phyloP scores from a whole-genome alignment of 2,888 invertebrate genomes.

The Atrina japonica region DNA sequence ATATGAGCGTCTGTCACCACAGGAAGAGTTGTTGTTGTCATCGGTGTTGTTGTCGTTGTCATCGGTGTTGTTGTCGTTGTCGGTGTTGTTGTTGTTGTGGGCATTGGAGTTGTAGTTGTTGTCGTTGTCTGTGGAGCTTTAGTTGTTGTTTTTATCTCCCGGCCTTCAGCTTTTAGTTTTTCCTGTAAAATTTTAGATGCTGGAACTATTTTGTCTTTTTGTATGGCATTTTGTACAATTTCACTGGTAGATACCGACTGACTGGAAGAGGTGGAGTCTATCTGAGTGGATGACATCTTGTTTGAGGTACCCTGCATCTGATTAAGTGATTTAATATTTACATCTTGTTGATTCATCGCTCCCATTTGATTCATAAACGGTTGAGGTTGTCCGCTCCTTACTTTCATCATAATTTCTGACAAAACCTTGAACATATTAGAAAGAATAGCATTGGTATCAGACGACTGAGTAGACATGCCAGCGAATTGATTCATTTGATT shows the following conservation, averaged over 20 bases:
- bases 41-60: not conserved
- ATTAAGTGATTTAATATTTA: too few species aligned
- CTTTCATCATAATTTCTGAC: slow-evolving; percentile 38
- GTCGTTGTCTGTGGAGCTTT: not conserved
- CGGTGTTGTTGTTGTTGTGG: not conserved
- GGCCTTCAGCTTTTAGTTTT: not conserved
- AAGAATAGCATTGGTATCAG: slow-evolving; percentile 23
- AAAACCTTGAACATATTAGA: slow-evolving; percentile 35
- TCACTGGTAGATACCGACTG: slow-evolving; percentile 26
- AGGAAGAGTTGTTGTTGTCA: slow-evolving; percentile 8
- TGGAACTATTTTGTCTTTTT: slow-evolving; percentile 11
- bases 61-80: too few species aligned
- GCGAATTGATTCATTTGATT: too few species aligned
- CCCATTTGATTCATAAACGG: not conserved
- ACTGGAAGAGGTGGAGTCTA: too few species aligned
- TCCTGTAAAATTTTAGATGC: not conserved
- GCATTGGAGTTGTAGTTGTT: slow-evolving; percentile 3
- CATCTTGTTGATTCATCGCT: too few species aligned
- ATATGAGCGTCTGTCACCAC: slow-evolving; percentile 17
- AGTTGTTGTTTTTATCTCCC: not conserved
- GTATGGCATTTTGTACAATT: slow-evolving; percentile 12
- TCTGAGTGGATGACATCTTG: too few species aligned
- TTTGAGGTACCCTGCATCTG: too few species aligned
- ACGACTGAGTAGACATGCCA: too few species aligned
- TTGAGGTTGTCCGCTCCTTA: slow-evolving; percentile 14